Evolutionary conservation across 1,140 invertebrate genomes (phyloP).

Genomic region (Nylanderia fulva): DNA sequence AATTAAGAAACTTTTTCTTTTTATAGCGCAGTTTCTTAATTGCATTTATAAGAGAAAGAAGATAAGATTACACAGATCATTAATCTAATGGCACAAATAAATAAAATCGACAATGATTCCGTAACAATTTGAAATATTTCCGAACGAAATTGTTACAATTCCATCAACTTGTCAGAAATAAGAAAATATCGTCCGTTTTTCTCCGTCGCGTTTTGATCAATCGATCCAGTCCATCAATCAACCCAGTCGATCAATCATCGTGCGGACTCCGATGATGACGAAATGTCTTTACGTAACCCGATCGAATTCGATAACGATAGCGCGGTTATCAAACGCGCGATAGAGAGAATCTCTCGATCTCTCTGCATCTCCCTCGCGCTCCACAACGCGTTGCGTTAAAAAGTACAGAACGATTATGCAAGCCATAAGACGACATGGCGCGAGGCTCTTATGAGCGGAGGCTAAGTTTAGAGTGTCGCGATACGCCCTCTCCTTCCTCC

Average conservation of each 20-base stretch:
- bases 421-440: slow-evolving; percentile 65
- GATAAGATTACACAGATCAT: background rate
- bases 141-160: background rate
- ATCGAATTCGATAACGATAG: slow-evolving; percentile 27
- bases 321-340: slow-evolving; percentile 48
- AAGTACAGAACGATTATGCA: slow-evolving; percentile 79
- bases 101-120: background rate
- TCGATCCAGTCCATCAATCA: background rate
- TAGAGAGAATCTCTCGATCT: slow-evolving; percentile 46
- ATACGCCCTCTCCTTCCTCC: slow-evolving; percentile 60
- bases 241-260: background rate
- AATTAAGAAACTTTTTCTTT: background rate
- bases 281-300: slow-evolving; percentile 53
- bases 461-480: slow-evolving; percentile 78
- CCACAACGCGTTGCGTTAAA: slow-evolving; percentile 53
- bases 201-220: background rate
- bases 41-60: background rate
- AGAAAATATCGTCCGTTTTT: background rate
- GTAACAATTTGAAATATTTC: background rate
- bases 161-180: background rate
- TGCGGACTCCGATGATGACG: background rate
- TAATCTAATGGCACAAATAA: background rate
- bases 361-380: slow-evolving; percentile 50
- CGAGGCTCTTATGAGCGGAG: slow-evolving; percentile 71
- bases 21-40: too few relatives aligned